These are phyloP conservation scores for Mnemiopsis leidyi DNA, from an alignment of 37 sponge, comb jelly and placozoan genomes.

Conservation along the genomic window DNA sequence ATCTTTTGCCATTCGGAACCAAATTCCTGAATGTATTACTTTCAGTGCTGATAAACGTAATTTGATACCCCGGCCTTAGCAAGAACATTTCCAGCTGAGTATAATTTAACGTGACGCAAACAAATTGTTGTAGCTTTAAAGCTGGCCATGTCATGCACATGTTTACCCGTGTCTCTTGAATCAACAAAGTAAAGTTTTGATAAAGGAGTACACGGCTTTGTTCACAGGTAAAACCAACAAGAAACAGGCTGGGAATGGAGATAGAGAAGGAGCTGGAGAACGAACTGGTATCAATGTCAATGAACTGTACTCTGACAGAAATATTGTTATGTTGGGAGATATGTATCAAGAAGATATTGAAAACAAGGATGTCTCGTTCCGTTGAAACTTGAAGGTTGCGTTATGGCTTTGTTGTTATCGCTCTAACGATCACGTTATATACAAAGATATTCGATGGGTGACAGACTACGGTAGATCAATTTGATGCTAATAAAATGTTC, in stretches of 20 bases:
- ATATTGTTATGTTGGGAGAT: constrained; percentile 27
- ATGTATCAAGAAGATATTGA: not conserved
- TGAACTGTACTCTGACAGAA: constrained; percentile 33
- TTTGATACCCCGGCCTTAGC: no score
- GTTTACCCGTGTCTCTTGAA: not conserved
- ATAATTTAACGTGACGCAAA: not conserved
- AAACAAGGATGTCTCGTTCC: not conserved
- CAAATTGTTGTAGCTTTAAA: not conserved
- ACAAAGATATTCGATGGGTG: no score
- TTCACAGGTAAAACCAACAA: not conserved
- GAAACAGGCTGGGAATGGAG: not conserved
- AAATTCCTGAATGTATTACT: not conserved
- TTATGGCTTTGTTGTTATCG: no score
- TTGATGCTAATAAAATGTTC: no score
- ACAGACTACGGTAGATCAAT: no score
- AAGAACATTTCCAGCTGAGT: no score
- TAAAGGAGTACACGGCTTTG: not conserved
- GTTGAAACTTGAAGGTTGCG: not conserved
- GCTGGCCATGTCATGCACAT: not conserved
- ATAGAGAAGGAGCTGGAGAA: not conserved
- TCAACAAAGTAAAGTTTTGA: not conserved
- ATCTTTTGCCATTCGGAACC: not conserved
- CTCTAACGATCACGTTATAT: no score
- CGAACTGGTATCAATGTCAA: constrained; percentile 1
- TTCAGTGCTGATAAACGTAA: not conserved